Base-by-base conservation (phyloP, 2,797 vertebrate species). In the Chromobotia macracanthus region DNA sequence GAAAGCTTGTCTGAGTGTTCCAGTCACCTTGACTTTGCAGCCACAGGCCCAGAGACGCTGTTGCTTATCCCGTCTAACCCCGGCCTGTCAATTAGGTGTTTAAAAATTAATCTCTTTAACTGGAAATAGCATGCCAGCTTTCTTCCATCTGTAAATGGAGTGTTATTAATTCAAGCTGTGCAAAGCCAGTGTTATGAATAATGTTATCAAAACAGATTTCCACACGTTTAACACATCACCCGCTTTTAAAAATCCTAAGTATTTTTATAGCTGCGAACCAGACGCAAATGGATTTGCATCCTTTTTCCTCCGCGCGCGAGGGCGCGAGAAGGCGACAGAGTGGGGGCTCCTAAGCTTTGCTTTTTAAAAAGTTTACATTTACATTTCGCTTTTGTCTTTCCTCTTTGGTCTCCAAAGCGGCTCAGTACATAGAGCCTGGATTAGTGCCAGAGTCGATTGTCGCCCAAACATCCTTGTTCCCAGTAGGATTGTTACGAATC, bases 61-160 rank as follows among this genome's bases (percentile, higher is more conserved):
- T 93, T 93, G 94, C 93, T 95, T 94, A 94, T 95, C 94, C 93
- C 83, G 89, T 87, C 91, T 91, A 93, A 94, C 92, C 93, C 93
- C 85, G 72, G 92, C 90, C 92, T 92, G 93, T 93, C 94, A 94
- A 94, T 95, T 94, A 94, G 94, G 92, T 93, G 93, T 95, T 95
- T 94, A 94, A 94, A 95, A 94, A 94, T 94, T 94, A 94, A 95
- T 94, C 94, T 94, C 94, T 95, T 95, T 94, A 95, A 93, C 93
- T 94, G 92, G 91, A 94, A 94, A 94, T 91, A 92, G 91, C 93
- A 92, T 88, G 92, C 91, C 91, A 82, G 92, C 92, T 93, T 93
- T 93, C 90, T 92, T 92, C 93, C 86, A 86, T 93, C 93, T 93
- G 92, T 90, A 94, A 94, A 95, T 93, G 92, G 94, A 94, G 94